Percentiles rank a stretch among this genome's conserved stretches.
Conservation (phyloP, 1,140 invertebrate species). For the Mamestra configurata region DNA sequence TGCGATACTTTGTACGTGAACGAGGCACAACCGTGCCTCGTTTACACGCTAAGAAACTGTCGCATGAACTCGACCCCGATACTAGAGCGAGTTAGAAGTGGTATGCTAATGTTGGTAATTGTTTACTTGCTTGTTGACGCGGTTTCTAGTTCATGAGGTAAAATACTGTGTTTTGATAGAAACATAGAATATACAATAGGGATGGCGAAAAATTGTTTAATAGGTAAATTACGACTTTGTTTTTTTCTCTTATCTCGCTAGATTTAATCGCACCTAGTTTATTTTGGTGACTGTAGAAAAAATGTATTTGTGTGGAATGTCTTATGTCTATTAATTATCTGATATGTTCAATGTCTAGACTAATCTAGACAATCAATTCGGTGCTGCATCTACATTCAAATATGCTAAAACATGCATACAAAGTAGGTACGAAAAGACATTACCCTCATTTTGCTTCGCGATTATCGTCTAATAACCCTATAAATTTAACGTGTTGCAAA, state of each 20-base stretch:
- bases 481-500: neutral
- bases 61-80: conserved; percentile 34
- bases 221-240: no score
- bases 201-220: no score
- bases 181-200: no score
- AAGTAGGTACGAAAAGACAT: neutral
- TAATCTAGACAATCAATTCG: no score
- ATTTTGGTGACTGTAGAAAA: no score
- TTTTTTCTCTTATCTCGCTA: no score
- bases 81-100: conserved; percentile 19
- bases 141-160: neutral
- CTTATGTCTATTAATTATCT: no score
- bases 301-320: no score
- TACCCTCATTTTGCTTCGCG: neutral
- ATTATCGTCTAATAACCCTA: neutral
- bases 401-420: no score
- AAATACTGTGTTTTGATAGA: neutral
- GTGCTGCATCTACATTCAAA: no score
- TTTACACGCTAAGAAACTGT: conserved; percentile 24
- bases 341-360: no score
- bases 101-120: conserved; percentile 18
- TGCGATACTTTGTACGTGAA: neutral
- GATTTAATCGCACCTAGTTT: no score
- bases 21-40: neutral
- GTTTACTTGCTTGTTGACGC: conserved; percentile 22